Percentiles rank a stretch among this genome's conserved stretches.
These are phyloP conservation scores for Lycodopsis pacificus DNA, from an alignment of 2,797 vertebrate genomes.

Conservation along the genomic window DNA sequence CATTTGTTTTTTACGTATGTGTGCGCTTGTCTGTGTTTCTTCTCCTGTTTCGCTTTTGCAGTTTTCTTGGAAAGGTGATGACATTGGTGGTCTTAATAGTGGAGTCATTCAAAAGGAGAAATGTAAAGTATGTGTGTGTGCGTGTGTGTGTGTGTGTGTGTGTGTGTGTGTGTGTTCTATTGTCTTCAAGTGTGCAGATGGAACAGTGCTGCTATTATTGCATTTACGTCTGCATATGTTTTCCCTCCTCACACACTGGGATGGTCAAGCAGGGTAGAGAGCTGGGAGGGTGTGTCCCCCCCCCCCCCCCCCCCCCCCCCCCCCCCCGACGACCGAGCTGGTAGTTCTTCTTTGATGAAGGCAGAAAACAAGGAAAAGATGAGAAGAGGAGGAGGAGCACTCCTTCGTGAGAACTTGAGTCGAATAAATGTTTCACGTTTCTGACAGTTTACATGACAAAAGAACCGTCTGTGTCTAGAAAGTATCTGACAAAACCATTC, in stretches of 20 bases:
- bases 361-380: slow-evolving; percentile 47
- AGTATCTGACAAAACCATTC: slow-evolving; percentile 61
- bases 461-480: slow-evolving; percentile 64
- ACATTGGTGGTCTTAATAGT: not conserved
- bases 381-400: slow-evolving; percentile 56
- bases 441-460: slow-evolving; percentile 75
- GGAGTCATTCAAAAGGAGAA: slow-evolving; percentile 19
- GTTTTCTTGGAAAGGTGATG: slow-evolving; percentile 29
- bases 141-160: not conserved
- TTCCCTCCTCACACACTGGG: slow-evolving; percentile 30
- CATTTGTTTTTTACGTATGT: not conserved
- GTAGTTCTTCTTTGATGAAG: slow-evolving; percentile 69
- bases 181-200: slow-evolving; percentile 20
- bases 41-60: not conserved
- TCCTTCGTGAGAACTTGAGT: slow-evolving; percentile 70
- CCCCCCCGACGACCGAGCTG: slow-evolving; percentile 23
- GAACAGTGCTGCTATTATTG: slow-evolving; percentile 3
- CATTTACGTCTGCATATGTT: slow-evolving; percentile 11
- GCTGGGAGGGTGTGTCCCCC: slow-evolving; percentile 7
- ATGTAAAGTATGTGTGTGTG: not conserved
- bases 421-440: slow-evolving; percentile 75
- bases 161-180: slow-evolving; percentile 18
- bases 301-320: slow-evolving; percentile 3
- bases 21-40: not conserved
- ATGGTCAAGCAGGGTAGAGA: slow-evolving; percentile 61